A percentile compares a stretch with the other conserved stretches of the same genome.
Evolutionary conservation across 2,888 invertebrate species (phyloP).

Genomic region (Boloria selene): DNA sequence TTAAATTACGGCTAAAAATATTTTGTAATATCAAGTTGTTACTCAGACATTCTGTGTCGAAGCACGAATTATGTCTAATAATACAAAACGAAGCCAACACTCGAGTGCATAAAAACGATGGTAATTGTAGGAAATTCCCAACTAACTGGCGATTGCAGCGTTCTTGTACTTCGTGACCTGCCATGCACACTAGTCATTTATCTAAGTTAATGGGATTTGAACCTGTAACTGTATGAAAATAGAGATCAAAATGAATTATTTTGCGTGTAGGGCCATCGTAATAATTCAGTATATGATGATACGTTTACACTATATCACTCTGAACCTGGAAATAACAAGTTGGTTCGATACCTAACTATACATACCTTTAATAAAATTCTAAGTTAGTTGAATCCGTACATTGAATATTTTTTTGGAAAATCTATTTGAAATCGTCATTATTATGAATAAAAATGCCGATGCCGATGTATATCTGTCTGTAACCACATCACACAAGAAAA

Average conservation of each 20-base stretch:
- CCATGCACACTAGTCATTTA: constrained; percentile 22
- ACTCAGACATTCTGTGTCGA: background rate
- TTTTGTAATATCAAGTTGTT: background rate
- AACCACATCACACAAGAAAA: too few relatives aligned
- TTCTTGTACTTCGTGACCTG: constrained; percentile 34
- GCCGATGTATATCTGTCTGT: too few relatives aligned
- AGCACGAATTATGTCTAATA: constrained; percentile 10
- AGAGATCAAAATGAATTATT: constrained; percentile 15
- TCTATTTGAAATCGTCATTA: too few relatives aligned
- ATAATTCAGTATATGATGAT: constrained; percentile 16
- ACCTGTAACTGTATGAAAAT: constrained; percentile 12
- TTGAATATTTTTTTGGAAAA: too few relatives aligned
- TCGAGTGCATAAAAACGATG: constrained; percentile 26
- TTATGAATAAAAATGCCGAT: too few relatives aligned
- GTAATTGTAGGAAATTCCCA: constrained; percentile 37
- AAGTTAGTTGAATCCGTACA: too few relatives aligned
- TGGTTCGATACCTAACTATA: background rate
- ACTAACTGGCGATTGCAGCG: constrained; percentile 32
- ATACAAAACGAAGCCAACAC: constrained; percentile 20
- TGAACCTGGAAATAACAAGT: background rate
- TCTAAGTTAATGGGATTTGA: constrained; percentile 20
- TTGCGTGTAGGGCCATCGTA: background rate
- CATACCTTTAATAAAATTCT: too few relatives aligned
- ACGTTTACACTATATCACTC: background rate
- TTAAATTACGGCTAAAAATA: background rate